phyloP scores from a whole-genome alignment of 2,888 invertebrate species.

The Scaptomyza reducta region DNA sequence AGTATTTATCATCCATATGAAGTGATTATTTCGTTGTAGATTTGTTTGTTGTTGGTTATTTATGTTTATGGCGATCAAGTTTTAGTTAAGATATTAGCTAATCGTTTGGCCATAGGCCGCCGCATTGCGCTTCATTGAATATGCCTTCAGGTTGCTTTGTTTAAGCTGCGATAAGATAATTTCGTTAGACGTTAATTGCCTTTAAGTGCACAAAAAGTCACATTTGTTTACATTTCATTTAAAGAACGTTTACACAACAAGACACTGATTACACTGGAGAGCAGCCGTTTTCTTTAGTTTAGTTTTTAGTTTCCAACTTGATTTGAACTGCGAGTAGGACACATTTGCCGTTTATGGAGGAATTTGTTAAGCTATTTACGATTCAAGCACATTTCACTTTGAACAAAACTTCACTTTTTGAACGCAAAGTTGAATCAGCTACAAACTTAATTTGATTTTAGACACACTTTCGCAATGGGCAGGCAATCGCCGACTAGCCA shows the following conservation, averaged over 20 bases:
- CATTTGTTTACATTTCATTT: constrained; percentile 14
- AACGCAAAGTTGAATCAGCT: constrained; percentile 8
- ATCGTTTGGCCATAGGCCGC: constrained; percentile 45
- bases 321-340: no score
- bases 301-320: no score
- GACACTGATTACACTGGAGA: not conserved
- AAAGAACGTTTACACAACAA: not conserved
- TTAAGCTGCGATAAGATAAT: constrained; percentile 53
- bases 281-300: no score
- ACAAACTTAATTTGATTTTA: constrained; percentile 36
- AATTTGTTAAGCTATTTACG: not conserved
- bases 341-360: not conserved
- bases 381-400: not conserved
- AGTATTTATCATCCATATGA: constrained; percentile 82
- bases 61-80: constrained; percentile 15
- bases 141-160: constrained; percentile 25
- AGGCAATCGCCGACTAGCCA: constrained; percentile 33
- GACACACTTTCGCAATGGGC: constrained; percentile 72
- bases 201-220: constrained; percentile 2
- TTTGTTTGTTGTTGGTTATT: constrained; percentile 5
- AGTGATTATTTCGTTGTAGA: constrained; percentile 5
- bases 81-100: constrained; percentile 57
- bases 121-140: constrained; percentile 46
- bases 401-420: constrained; percentile 7
- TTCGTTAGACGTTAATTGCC: constrained; percentile 7